Percentiles rank a stretch among this genome's conserved stretches.
Evolutionary conservation across 2,113 vertebrate genomes (phyloP).

Genomic region (human): GRCh38 chr9:2659001-2659500

Average conservation of each 20-base stretch:
- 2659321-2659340: neutral
- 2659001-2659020: neutral
- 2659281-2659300: neutral
- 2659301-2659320: neutral
- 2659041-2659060: neutral
- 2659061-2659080: neutral
- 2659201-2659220: neutral
- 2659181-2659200: neutral
- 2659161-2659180: neutral
- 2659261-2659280: neutral
- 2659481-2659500: neutral
- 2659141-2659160: neutral
- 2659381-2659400: rapidly evolving
- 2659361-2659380: neutral
- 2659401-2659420: rapidly evolving
- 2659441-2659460: neutral
- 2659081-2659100: neutral
- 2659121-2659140: neutral
- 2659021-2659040: neutral
- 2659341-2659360: neutral
- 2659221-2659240: neutral
- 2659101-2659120: neutral
- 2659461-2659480: neutral
- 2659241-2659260: neutral
- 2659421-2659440: neutral